Percentiles rank a stretch among this genome's conserved stretches.
Evolutionary conservation across 2,888 invertebrate genomes (phyloP).

Genomic region (Tetragonula carbonaria): DNA sequence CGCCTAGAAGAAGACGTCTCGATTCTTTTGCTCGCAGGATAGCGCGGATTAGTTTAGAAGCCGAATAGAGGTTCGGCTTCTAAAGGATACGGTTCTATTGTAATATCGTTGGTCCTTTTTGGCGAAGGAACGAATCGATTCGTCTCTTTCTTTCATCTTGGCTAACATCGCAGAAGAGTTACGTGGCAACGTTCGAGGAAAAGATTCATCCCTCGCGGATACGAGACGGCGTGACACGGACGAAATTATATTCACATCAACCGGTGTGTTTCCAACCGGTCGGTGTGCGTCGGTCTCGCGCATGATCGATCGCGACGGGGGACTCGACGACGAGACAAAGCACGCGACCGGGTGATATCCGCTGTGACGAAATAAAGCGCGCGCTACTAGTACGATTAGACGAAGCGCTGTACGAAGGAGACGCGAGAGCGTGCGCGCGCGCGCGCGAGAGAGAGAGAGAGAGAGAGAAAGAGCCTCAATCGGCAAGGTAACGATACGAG

Average conservation of each 20-base stretch:
- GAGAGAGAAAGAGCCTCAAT: not conserved
- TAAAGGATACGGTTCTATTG: not conserved
- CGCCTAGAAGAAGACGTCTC: not conserved
- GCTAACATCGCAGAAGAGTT: not conserved
- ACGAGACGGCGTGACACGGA: not conserved
- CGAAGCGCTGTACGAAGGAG: slow-evolving; percentile 14
- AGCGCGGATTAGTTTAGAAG: not conserved
- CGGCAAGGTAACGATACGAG: slow-evolving; percentile 22
- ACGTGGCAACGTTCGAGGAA: not conserved
- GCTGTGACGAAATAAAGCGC: slow-evolving; percentile 60
- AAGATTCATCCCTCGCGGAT: not conserved
- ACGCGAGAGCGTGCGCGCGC: slow-evolving; percentile 19
- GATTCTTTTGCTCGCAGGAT: not conserved
- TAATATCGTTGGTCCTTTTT: not conserved
- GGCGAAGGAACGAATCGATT: not conserved
- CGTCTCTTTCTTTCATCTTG: not conserved
- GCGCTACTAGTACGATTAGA: slow-evolving; percentile 58
- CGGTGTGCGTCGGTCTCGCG: slow-evolving; percentile 23
- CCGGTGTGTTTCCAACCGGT: not conserved
- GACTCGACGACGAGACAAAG: slow-evolving; percentile 25
- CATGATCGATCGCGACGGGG: slow-evolving; percentile 65
- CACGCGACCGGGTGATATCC: slow-evolving; percentile 43
- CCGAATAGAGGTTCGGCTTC: not conserved
- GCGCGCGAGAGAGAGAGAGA: slow-evolving; percentile 5
- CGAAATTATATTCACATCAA: not conserved